These are phyloP conservation scores for Sinohyriopsis cumingii DNA, from an alignment of 2,888 invertebrate species.

Conservation along the genomic window DNA sequence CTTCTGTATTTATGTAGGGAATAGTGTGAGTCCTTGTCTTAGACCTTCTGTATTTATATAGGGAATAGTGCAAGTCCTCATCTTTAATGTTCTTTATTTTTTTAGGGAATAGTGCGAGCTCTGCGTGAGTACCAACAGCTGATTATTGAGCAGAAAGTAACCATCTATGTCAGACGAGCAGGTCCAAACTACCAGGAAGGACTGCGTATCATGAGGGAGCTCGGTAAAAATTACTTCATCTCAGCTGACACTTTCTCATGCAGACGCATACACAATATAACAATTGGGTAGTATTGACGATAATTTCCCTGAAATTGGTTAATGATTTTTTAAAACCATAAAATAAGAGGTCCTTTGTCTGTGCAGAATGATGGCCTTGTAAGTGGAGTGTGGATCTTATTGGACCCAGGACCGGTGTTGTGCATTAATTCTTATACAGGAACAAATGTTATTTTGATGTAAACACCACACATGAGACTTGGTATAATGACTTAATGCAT, in stretches of 20 bases:
- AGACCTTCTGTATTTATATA: background rate
- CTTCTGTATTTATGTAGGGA: background rate
- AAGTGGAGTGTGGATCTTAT: no score
- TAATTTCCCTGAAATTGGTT: no score
- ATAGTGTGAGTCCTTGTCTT: background rate
- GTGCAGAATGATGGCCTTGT: no score
- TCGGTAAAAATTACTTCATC: constrained; percentile 71
- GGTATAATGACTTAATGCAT: no score
- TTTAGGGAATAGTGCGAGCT: constrained; percentile 92
- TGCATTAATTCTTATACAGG: no score
- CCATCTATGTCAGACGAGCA: constrained; percentile 95
- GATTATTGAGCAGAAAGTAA: constrained; percentile 91
- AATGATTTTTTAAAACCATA: no score
- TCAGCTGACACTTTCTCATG: background rate
- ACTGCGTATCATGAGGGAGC: constrained; percentile 92
- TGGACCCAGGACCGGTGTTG: no score
- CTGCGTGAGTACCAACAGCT: constrained; percentile 92
- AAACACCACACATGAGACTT: no score
- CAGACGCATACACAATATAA: no score
- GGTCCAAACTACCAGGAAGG: constrained; percentile 99
- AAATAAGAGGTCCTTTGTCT: no score
- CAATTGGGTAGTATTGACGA: no score
- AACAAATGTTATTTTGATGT: no score
- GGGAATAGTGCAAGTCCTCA: background rate
- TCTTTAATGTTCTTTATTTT: constrained; percentile 3